phyloP scores from a whole-genome alignment of 2,113 vertebrate species.

The Protobothrops mucrosquamatus region DNA sequence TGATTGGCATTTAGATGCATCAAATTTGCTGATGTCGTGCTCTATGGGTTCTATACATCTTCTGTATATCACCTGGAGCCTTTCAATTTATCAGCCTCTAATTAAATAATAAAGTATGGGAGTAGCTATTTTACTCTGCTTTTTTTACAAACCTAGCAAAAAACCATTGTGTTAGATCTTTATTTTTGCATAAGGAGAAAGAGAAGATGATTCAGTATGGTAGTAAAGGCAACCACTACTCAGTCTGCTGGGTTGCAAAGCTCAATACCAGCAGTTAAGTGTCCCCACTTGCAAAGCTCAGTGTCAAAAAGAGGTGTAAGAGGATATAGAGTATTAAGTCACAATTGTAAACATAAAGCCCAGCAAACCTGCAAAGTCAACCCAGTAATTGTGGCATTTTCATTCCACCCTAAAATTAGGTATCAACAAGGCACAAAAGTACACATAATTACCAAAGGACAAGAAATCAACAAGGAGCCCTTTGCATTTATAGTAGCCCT shows the following conservation, averaged over 20 bases:
- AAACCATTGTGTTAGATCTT: not conserved
- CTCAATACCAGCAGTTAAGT: not conserved
- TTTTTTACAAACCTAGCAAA: not conserved
- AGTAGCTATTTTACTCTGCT: not conserved
- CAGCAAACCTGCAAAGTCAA: not conserved
- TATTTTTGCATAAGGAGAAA: not conserved
- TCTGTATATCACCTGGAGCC: not conserved
- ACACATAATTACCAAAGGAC: not conserved
- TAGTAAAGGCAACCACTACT: not conserved
- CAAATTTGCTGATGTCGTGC: not conserved
- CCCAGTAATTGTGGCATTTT: not conserved
- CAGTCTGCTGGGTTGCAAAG: not conserved
- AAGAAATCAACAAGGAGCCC: not conserved
- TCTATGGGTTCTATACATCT: not conserved
- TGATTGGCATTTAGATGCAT: not conserved
- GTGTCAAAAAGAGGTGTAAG: not conserved
- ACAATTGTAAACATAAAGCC: not conserved
- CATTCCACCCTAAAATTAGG: not conserved
- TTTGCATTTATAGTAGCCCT: not conserved
- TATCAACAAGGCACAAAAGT: not conserved
- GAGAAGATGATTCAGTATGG: not conserved
- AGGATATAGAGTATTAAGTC: not conserved
- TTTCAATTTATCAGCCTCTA: not conserved
- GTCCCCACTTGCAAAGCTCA: not conserved
- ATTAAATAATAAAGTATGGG: not conserved